Evolutionary conservation across 2,797 vertebrate species (phyloP).

Genomic region (Catostomus latipinnis): DNA sequence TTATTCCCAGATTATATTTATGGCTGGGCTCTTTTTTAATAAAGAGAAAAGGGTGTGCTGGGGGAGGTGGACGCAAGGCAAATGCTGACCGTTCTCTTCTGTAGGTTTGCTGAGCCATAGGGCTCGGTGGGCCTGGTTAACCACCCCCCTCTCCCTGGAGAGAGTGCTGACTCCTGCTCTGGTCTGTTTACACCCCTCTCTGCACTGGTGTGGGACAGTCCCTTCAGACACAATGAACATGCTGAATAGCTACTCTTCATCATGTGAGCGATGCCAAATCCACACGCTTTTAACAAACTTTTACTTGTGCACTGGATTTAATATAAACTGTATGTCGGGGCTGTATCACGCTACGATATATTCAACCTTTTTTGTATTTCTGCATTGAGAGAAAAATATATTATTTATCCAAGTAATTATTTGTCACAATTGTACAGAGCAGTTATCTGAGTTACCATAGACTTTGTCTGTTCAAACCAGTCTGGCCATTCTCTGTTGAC

Average conservation of each 20-base stretch:
- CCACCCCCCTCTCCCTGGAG: conserved; percentile 38
- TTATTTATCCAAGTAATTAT: too few species aligned
- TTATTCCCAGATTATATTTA: conserved; percentile 37
- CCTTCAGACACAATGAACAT: conserved; percentile 80
- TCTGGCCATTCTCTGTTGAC: too few species aligned
- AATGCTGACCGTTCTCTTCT: conserved; percentile 79
- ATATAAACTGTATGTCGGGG: too few species aligned
- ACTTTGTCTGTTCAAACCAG: too few species aligned
- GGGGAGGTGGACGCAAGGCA: conserved; percentile 59
- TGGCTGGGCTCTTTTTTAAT: conserved; percentile 30
- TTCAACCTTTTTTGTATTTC: too few species aligned
- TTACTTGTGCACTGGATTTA: too few species aligned
- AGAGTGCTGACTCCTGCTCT: conserved; percentile 83
- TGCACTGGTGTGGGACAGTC: conserved; percentile 64
- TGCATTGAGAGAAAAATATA: too few species aligned
- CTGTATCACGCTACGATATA: too few species aligned
- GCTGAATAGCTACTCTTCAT: conserved; percentile 75
- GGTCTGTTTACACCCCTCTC: conserved; percentile 76
- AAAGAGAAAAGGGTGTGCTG: conserved; percentile 23
- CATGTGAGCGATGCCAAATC: conserved; percentile 26
- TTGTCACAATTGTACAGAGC: too few species aligned
- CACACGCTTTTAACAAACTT: background rate
- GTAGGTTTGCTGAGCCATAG: conserved; percentile 80
- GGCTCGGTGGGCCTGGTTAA: conserved; percentile 65
- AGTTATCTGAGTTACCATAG: too few species aligned